Percentiles rank a stretch among this genome's conserved stretches.
These are phyloP conservation scores for Pristionchus mayeri DNA, from an alignment of 2,888 invertebrate species.

Conservation along the genomic window DNA sequence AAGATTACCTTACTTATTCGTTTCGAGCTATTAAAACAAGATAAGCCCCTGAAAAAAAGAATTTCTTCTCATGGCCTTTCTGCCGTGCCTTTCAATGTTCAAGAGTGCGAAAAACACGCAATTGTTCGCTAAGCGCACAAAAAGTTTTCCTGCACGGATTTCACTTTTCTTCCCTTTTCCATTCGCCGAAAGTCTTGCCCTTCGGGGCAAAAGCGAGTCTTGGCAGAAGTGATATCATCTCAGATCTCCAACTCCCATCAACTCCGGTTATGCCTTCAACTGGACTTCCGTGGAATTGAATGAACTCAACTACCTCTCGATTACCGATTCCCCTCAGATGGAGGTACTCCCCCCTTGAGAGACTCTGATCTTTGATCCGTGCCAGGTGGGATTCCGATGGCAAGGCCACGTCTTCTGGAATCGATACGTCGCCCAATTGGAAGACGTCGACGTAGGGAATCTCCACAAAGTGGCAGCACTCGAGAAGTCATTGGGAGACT, in stretches of 20 bases:
- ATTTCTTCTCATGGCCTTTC: too few species aligned
- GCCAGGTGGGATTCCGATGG: constrained; percentile 71
- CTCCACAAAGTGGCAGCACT: constrained; percentile 71
- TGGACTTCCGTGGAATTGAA: constrained; percentile 71
- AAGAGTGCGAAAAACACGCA: not conserved
- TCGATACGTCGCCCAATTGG: constrained; percentile 73
- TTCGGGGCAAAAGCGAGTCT: not conserved
- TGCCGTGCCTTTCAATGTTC: not conserved
- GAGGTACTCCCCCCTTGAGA: constrained; percentile 56
- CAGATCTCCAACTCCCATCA: constrained; percentile 75
- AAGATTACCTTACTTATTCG: too few species aligned
- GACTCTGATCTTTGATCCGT: constrained; percentile 15
- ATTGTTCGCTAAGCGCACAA: constrained; percentile 36
- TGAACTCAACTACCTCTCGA: constrained; percentile 73
- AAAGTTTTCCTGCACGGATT: constrained; percentile 14
- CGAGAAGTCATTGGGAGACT: constrained; percentile 75
- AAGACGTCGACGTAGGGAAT: constrained; percentile 76
- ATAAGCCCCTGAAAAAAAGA: too few species aligned
- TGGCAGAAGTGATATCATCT: constrained; percentile 21
- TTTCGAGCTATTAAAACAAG: too few species aligned
- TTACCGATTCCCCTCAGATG: constrained; percentile 75
- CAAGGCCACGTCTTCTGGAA: constrained; percentile 76
- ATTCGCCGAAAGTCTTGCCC: constrained; percentile 18
- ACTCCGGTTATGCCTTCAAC: constrained; percentile 72
- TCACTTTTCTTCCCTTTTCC: constrained; percentile 1